A percentile compares a stretch with the other conserved stretches of the same genome.
phyloP scores from a whole-genome alignment of 2,113 vertebrate species.

The Zosterops japonicus region DNA sequence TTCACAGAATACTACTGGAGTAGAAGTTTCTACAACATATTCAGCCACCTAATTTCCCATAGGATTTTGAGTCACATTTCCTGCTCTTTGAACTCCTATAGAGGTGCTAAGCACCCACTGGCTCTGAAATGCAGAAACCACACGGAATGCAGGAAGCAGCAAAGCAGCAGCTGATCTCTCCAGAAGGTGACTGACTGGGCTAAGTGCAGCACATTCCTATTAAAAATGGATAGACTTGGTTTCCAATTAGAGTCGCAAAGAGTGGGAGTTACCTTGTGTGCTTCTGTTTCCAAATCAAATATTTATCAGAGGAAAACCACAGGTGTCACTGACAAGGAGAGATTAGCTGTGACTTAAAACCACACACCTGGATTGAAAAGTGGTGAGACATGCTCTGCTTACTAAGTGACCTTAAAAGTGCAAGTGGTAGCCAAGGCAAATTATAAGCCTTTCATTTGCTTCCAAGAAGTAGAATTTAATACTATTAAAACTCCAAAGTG shows the following conservation, averaged over 20 bases:
- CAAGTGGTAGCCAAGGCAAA: not conserved
- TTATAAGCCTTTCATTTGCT: not conserved
- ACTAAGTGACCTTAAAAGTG: not conserved
- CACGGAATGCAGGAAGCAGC: not conserved
- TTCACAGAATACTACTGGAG: not conserved
- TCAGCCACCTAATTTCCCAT: not conserved
- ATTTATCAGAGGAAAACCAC: slow-evolving; percentile 65
- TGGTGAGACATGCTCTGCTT: not conserved
- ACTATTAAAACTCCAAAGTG: not conserved
- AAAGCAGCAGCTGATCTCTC: not conserved
- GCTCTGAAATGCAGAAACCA: not conserved
- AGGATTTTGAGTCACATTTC: not conserved
- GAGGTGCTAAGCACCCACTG: not conserved
- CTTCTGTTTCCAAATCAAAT: slow-evolving; percentile 72
- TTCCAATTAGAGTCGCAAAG: slow-evolving; percentile 48
- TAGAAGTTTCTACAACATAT: not conserved
- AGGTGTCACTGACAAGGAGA: slow-evolving; percentile 44
- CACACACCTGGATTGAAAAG: not conserved
- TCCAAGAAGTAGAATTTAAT: not conserved
- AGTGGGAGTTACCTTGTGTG: slow-evolving; percentile 29
- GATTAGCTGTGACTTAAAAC: slow-evolving; percentile 38
- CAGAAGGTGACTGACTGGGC: not conserved
- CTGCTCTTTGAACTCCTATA: not conserved
- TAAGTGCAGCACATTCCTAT: slow-evolving; percentile 27
- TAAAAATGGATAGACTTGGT: slow-evolving; percentile 60